A percentile compares a stretch with the other conserved stretches of the same genome.
Evolutionary conservation across 2,797 vertebrate genomes (phyloP).

Genomic region (Pelobates cultripes): DNA sequence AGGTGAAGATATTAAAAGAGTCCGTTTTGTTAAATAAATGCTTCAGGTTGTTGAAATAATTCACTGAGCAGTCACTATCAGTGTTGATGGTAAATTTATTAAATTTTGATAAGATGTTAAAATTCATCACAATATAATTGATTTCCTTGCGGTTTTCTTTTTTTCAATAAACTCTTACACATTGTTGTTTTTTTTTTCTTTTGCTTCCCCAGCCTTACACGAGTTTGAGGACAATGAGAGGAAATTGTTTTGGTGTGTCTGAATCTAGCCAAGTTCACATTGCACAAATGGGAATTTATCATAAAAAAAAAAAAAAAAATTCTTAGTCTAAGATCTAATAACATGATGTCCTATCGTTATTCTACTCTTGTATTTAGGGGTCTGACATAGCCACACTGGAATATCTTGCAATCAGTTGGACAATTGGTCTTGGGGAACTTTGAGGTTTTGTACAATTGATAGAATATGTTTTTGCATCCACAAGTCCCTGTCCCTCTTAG

Average conservation of each 20-base stretch:
- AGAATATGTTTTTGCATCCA: no score
- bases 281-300: no score
- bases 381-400: no score
- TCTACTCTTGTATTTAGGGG: no score
- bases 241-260: not conserved
- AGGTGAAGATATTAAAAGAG: slow-evolving; percentile 86
- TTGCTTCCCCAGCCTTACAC: not conserved
- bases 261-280: not conserved
- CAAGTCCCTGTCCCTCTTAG: no score
- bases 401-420: no score
- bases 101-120: slow-evolving; percentile 83
- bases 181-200: not conserved
- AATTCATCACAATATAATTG: slow-evolving; percentile 16
- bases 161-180: slow-evolving; percentile 18
- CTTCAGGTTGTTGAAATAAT: slow-evolving; percentile 78
- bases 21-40: slow-evolving; percentile 81
- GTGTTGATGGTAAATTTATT: slow-evolving; percentile 77
- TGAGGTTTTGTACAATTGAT: no score
- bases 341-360: no score
- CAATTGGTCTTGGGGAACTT: no score
- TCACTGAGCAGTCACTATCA: slow-evolving; percentile 68
- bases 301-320: no score
- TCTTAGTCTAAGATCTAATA: no score
- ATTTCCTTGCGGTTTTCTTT: slow-evolving; percentile 11
- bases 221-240: not conserved